Percentiles rank a stretch among this genome's conserved stretches.
Conservation (phyloP, 1,140 invertebrate genomes). For the Trinorchestia longiramus region DNA sequence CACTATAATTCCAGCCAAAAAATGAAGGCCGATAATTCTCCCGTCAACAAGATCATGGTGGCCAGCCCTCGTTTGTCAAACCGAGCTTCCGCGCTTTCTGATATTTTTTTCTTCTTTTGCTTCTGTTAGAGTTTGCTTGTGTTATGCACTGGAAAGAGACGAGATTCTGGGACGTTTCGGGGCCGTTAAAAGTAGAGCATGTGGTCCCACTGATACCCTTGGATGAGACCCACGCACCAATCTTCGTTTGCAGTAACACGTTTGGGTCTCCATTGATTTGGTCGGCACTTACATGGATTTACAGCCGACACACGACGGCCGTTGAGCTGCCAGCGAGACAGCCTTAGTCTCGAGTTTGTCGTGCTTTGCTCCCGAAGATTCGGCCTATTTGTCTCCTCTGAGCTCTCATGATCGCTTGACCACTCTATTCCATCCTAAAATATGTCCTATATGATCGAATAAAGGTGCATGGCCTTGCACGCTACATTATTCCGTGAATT, state of each 20-base stretch:
- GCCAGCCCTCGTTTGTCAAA: not conserved
- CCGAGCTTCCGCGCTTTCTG: not conserved
- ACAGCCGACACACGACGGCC: not conserved
- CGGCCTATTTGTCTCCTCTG: not conserved
- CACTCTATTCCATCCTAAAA: not conserved
- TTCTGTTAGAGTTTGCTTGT: not conserved
- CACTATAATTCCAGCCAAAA: not conserved
- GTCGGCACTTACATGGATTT: constrained; percentile 2
- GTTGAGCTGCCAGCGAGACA: not conserved
- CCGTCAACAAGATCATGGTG: not conserved
- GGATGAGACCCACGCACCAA: constrained; percentile 16
- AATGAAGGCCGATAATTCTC: not conserved
- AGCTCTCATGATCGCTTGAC: not conserved
- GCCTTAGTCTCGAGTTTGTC: not conserved
- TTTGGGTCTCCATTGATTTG: constrained; percentile 29
- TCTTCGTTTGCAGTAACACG: constrained; percentile 34
- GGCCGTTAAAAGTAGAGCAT: not conserved
- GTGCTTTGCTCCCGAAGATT: not conserved
- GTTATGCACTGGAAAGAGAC: not conserved
- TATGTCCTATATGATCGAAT: not conserved
- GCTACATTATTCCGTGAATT: not conserved
- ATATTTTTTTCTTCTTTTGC: not conserved
- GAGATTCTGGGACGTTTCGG: too few relatives aligned
- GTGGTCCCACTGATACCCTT: not conserved
- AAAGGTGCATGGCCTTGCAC: not conserved